Evolutionary conservation across 2,888 invertebrate genomes (phyloP).

Genomic region (Mythimna pallens): DNA sequence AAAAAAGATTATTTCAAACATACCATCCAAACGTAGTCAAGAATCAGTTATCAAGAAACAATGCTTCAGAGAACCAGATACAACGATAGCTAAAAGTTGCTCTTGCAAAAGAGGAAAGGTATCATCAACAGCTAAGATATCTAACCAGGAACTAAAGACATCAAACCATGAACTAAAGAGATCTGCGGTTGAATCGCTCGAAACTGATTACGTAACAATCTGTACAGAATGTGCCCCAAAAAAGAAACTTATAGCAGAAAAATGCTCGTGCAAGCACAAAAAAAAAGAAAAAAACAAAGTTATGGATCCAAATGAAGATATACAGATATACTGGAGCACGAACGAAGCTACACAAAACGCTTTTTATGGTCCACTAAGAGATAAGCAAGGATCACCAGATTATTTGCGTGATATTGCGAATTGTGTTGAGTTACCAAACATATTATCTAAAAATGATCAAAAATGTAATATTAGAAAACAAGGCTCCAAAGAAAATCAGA

Average conservation of each 20-base stretch:
- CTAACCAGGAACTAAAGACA: neutral
- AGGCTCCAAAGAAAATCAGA: neutral
- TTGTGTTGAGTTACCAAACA: constrained; percentile 1
- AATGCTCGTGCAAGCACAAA: neutral
- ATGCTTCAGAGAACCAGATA: neutral
- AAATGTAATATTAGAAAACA: neutral
- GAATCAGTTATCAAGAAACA: neutral
- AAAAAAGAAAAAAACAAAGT: neutral
- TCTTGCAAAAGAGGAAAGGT: neutral
- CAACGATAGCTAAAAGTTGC: neutral
- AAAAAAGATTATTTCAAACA: neutral
- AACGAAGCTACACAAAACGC: neutral
- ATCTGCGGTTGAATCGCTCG: neutral
- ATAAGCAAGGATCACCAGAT: neutral
- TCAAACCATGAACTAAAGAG: neutral
- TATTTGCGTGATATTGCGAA: neutral
- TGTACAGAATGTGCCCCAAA: neutral
- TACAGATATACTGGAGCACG: constrained; percentile 5
- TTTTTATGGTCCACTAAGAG: neutral
- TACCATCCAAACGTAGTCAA: neutral
- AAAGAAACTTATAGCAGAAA: neutral
- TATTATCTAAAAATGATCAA: neutral
- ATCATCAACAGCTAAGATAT: neutral
- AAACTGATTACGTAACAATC: neutral
- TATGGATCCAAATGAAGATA: neutral